Evolutionary conservation across 2,888 invertebrate genomes (phyloP), one percentile per base, ranked within the genome.

Genomic region (Nasonia oneida): DNA sequence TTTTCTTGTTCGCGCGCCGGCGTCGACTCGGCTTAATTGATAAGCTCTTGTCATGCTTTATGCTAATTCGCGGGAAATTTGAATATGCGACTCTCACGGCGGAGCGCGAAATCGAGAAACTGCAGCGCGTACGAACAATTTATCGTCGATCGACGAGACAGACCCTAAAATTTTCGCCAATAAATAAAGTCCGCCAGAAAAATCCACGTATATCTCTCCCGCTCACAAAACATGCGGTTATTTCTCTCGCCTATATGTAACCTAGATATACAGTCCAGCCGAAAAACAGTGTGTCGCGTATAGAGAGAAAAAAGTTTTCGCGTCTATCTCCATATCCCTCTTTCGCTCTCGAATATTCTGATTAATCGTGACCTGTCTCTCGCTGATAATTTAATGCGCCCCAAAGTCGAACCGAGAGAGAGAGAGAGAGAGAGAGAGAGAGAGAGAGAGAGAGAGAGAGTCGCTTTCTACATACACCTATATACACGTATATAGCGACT

Each of bases 321-420:
- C 82, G 47, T 57, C 83, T 50, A 77, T 57, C 71, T 74, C 37
- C 57, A 39, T 39, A 15, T 61, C 42, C 57, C 42, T 8, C 12
- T 37, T 29, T 29, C 29, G 29, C 18, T 33, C 75, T 33, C 64
- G 75, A 75, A 75, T 79, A 80, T 79, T 84, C 84, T 70, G 80
- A 84, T 84, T 84, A 80, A 84, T 80, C 75, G 57, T 79, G 78
- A 78, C 78, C 78, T 82, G 85, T 84, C 84, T 70, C 70, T 29
- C 75, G 80, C 67, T 80, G 84, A 84, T 84, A 84, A 84, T 84
- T 84, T 80, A 84, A 84, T 84, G 84, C 75, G 53, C 75, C 57
- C 80, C 70, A 57, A 74, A 79, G 79, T 74, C 74, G 70, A 83
- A 76, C 14, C 2, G 4, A 37, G 39, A 73, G n/a, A n/a, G 29